phyloP scores from a whole-genome alignment of 2,797 vertebrate species.

The Sparidentex hasta region DNA sequence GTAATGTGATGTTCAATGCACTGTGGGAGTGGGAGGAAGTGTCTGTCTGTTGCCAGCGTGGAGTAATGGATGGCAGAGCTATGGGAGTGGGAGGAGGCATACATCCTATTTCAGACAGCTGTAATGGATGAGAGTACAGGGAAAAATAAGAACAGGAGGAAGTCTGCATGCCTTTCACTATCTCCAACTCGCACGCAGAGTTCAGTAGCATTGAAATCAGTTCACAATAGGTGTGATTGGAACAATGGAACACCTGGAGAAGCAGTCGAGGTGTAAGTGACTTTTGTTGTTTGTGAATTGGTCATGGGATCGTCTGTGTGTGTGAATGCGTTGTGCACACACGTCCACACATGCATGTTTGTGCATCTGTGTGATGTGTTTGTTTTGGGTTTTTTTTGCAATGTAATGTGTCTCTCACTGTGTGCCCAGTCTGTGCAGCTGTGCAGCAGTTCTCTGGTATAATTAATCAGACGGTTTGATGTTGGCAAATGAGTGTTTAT shows the following conservation, averaged over 20 bases:
- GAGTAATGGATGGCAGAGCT: slow-evolving; percentile 83
- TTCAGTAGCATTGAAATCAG: slow-evolving; percentile 65
- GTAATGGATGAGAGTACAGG: slow-evolving; percentile 83
- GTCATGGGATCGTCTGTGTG: slow-evolving; percentile 34
- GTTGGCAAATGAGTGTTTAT: slow-evolving; percentile 78
- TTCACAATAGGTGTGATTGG: slow-evolving; percentile 63
- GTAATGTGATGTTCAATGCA: slow-evolving; percentile 77
- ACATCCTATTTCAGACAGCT: slow-evolving; percentile 83
- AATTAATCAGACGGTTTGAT: slow-evolving; percentile 83
- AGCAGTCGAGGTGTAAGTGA: slow-evolving; percentile 28
- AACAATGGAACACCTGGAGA: slow-evolving; percentile 78
- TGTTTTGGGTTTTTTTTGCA: slow-evolving; percentile 53
- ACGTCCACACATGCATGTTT: slow-evolving; percentile 11
- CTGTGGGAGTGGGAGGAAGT: slow-evolving; percentile 81
- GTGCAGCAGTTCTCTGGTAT: slow-evolving; percentile 52
- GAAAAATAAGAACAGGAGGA: slow-evolving; percentile 73
- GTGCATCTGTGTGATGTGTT: slow-evolving; percentile 50
- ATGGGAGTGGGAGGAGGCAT: slow-evolving; percentile 82
- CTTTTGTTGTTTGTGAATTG: slow-evolving; percentile 38
- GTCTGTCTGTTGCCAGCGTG: slow-evolving; percentile 78
- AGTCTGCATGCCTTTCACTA: slow-evolving; percentile 67
- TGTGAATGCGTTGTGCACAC: slow-evolving; percentile 24
- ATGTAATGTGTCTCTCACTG: slow-evolving; percentile 44
- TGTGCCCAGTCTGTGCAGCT: slow-evolving; percentile 53
- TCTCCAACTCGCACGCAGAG: slow-evolving; percentile 62